A percentile compares a stretch with the other conserved stretches of the same genome.
Conservation (phyloP, 2,888 invertebrate genomes). For the Tenodera sinensis region DNA sequence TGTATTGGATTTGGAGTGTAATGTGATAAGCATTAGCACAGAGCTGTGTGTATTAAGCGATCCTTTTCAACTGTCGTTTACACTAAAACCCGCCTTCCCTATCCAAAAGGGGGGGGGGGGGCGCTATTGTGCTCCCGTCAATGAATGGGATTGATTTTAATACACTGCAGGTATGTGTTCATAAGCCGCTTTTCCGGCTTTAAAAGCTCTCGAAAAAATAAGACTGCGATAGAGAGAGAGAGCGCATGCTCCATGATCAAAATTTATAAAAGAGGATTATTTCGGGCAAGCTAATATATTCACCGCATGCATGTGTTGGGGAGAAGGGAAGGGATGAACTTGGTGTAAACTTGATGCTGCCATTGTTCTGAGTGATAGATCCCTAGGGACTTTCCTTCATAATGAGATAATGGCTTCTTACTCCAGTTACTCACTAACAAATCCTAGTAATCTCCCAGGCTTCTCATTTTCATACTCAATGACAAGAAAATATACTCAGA, state of each 20-base stretch:
- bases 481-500: too few species aligned
- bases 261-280: not conserved
- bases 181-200: not conserved
- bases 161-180: not conserved
- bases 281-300: not conserved
- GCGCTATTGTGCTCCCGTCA: not conserved
- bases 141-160: not conserved
- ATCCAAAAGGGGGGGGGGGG: not conserved
- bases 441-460: too few species aligned
- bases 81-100: not conserved
- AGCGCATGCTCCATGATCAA: not conserved
- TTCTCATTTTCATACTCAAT: too few species aligned
- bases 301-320: not conserved
- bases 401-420: not conserved
- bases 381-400: not conserved
- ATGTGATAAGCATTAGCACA: not conserved
- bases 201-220: not conserved
- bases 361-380: not conserved
- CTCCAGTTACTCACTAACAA: not conserved
- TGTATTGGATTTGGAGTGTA: not conserved
- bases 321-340: too few species aligned
- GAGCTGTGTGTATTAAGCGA: not conserved
- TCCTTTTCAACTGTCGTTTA: not conserved
- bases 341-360: not conserved
- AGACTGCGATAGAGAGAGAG: not conserved